Evolutionary conservation across 2,888 invertebrate genomes (phyloP), one percentile per base, ranked within the genome.

Genomic region (Schizaphis graminum): DNA sequence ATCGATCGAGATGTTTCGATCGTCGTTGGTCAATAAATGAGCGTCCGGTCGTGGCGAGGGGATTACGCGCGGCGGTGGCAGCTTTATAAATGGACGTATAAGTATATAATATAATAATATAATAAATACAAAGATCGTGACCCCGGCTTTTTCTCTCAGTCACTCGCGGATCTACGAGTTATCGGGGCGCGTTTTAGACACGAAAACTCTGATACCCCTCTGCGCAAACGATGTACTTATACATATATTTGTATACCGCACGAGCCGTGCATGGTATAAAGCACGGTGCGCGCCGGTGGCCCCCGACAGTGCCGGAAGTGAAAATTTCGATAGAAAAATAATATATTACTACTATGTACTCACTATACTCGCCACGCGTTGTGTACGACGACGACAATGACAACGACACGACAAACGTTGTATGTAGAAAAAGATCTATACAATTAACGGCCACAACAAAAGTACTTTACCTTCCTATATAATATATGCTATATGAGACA

Each of bases 241-340:
- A 49, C 8, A 87, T 88, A 88, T 41, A 21, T 21, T 35, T 35
- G 11, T n/a, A 24, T 56, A 61, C 57, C 61, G 61, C 91, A 86
- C 91, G 91, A 86, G 91, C 85, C 53, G 77, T 41, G 77, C 13
- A 84, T 41, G 35, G 21, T 77, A 41, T 35, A 77, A 77, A 41
- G 21, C 21, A 77, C 44, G 49, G 35, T 41, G 16, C 90, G 10
- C 16, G 49, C 35, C 84, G 84, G 77, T 53, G 84, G 84, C 28
- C 90, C 21, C 35, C 44, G n/a, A 44, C 44, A 13, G 56, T 67
- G 91, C 91, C 92, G 92, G 67, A 92, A 92, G 92, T 88, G 92
- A 92, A 92, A 92, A 92, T 88, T 92, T 92, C 53, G 67, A 53
- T 67, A 67, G 35, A 53, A 92, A 87, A 92, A 90, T n/a, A 67